Conservation (phyloP, 2,113 vertebrate species). For the Oncorhynchus keta region DNA sequence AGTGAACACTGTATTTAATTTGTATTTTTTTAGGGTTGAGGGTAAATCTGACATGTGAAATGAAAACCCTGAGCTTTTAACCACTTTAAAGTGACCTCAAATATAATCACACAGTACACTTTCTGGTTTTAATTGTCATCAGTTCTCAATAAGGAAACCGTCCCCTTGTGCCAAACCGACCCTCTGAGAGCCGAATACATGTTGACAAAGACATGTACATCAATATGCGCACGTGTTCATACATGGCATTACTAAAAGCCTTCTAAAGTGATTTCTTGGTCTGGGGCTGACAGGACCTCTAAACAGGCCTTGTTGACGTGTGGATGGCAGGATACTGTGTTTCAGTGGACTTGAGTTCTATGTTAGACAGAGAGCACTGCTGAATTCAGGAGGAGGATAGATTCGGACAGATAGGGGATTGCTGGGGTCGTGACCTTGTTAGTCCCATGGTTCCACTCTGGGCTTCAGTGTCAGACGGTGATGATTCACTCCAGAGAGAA, state of each 20-base stretch:
- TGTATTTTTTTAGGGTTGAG: too few relatives aligned
- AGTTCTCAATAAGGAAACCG: conserved; percentile 63
- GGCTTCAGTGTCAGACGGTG: not conserved
- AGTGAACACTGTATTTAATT: conserved; percentile 48
- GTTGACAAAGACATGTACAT: conserved; percentile 73
- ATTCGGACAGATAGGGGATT: conserved; percentile 17
- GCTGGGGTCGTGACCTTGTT: conserved; percentile 47
- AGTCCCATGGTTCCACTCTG: conserved; percentile 46
- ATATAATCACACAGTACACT: conserved; percentile 65
- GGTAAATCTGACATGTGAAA: conserved; percentile 62
- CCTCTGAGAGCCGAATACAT: conserved; percentile 57
- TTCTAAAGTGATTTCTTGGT: conserved; percentile 66
- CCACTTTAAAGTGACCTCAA: conserved; percentile 62
- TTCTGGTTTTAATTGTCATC: conserved; percentile 61
- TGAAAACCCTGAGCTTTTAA: conserved; percentile 69
- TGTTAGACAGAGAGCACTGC: conserved; percentile 40
- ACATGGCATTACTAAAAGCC: conserved; percentile 60
- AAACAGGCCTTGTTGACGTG: conserved; percentile 65
- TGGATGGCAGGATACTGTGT: conserved; percentile 49
- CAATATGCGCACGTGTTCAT: conserved; percentile 60
- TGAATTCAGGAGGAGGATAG: conserved; percentile 47
- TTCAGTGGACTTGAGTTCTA: conserved; percentile 39
- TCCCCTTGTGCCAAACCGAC: conserved; percentile 66
- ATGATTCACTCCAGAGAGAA: not conserved
- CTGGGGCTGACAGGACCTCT: conserved; percentile 63